These are phyloP conservation scores for Gymnorhina tibicen DNA, from an alignment of 2,113 vertebrate species.

Conservation along the genomic window DNA sequence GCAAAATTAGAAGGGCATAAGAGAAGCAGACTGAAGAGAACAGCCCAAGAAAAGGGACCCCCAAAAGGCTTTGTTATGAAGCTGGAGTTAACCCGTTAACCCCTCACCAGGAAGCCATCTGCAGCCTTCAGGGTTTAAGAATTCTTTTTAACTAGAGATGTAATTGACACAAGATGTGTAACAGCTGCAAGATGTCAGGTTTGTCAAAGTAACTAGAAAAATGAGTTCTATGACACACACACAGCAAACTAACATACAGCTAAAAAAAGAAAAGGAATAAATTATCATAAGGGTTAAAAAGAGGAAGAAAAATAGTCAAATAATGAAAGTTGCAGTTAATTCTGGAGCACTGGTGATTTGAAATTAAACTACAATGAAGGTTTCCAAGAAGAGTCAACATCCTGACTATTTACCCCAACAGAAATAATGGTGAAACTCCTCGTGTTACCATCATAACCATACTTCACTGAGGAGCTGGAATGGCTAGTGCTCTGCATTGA, in stretches of 20 bases:
- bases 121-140: slow-evolving; percentile 41
- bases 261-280: neutral
- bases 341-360: neutral
- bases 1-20: neutral
- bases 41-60: neutral
- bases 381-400: neutral
- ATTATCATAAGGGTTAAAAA: neutral
- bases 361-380: neutral
- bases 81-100: slow-evolving; percentile 50
- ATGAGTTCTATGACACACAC: neutral
- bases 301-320: neutral
- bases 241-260: neutral
- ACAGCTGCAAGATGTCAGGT: slow-evolving; percentile 39
- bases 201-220: slow-evolving; percentile 51
- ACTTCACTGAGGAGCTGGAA: neutral
- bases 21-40: neutral
- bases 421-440: neutral
- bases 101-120: slow-evolving; percentile 53
- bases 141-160: slow-evolving; percentile 58
- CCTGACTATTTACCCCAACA: neutral
- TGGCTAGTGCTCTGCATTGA: neutral
- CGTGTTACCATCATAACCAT: neutral
- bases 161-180: slow-evolving; percentile 59
- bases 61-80: neutral
- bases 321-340: neutral